Base-by-base conservation (phyloP, 2,113 vertebrate species). In the Atractosteus spatula region DNA sequence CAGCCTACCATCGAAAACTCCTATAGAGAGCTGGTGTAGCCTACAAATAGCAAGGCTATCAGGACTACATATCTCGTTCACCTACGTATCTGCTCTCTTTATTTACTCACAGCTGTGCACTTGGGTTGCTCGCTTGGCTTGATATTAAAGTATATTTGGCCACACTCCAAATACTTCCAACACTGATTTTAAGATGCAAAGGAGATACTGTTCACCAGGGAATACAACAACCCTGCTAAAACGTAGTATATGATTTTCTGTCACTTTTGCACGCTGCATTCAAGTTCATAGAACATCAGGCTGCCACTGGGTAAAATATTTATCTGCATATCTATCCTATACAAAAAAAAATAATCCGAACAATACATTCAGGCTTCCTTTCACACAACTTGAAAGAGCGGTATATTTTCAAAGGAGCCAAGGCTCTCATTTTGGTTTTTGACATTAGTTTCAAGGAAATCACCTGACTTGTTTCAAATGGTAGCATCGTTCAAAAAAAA, bases 91-190 rank as follows among this genome's bases (percentile, higher is more conserved):
- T 82, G 74, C 79, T 85, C 79, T 73, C 16, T 72, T 77, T 78
- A 79, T 83, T 83, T 75, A 77, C 84, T 86, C 59, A 79, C 86
- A 89, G 90, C 87, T 86, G 84, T 83, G 86, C 86, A 86, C 89
- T 86, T 79, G 83, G 83, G 29, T 80, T 84, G 80, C 82, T 78
- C 86, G 91, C 88, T 85, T 89, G 83, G 87, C 77, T 90, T 89
- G 79, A 86, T 84, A 79, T 83, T 86, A 89, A 89, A 89, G 88
- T 90, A 78, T 47, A 72, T 83, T 85, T 87, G 85, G 82, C 84
- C 74, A 57, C 70, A 55, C 71, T 81, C 84, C 66, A 83, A 85
- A 82, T 82, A 81, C 82, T 89, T 90, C 87, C 85, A 84, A 86
- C 77, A 78, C 80, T 75, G 65, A 78, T 66, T 55, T 55, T 62